Evolutionary conservation across 2,113 vertebrate species (phyloP), one percentile per base, ranked within the genome.

Genomic region (Oreochromis spilurus): DNA sequence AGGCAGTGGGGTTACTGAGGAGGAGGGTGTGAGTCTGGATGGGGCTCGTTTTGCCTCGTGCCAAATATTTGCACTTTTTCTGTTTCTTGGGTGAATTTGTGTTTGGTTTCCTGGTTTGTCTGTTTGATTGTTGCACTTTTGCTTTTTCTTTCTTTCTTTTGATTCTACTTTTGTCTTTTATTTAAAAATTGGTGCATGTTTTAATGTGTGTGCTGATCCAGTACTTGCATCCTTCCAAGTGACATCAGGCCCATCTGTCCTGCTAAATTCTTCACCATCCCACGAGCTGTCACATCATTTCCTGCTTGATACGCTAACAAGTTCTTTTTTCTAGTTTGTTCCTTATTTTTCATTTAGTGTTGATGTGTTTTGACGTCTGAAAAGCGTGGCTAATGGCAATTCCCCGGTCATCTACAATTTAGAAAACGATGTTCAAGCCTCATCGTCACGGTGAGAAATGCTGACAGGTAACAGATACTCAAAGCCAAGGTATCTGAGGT

Each of bases 381-480:
- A 72, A 72, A 26, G 8, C 7, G 2, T 45, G 5, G 38, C 14
- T 72, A 45, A 17, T 72, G 21, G 67, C 67, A 2, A 6, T 45
- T 72, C 21, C 21, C 13, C 2, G 13, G 5, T 72, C 38, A 72
- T 26, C 38, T 72, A 45, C 0, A 26, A 72, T 24, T 72, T 72
- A 45, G 65, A 72, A 72, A 72, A 17, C 5, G 0, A 72, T 17
- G 40, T 26, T 72, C n/a, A 43, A 16, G 65, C 40, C 67, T 72
- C 67, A 72, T 72, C 3, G 5, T 72, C 21, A 26, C 67, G 45
- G 21, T 45, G 21, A 72, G 67, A 72, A 72, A 72, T 26, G 67
- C 67, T 0, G 70, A 75, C 11, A 16, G 43, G 0, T 29, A 75
- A 48, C 70, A 0, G 70, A 75, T 48, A 75, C 8, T 75, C 2